Conservation (phyloP, 2,797 vertebrate species). For the Remorina albescens region DNA sequence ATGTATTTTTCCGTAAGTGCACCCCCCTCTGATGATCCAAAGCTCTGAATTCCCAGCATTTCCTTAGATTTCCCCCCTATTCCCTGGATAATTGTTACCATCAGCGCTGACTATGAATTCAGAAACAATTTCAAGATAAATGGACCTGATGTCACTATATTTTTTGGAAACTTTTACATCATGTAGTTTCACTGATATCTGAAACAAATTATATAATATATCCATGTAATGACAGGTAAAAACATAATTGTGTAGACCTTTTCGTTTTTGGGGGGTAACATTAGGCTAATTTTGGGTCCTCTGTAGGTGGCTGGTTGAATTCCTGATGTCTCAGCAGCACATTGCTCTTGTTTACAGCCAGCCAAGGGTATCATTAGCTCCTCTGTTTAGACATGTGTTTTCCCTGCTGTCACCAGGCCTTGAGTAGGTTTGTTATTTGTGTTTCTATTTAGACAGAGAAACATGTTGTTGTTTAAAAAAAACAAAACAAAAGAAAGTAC, state of each 20-base stretch:
- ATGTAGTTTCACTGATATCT: not conserved
- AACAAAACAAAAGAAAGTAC: not conserved
- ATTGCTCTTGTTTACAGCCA: slow-evolving; percentile 80
- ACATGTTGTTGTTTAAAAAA: slow-evolving; percentile 36
- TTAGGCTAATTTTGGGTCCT: slow-evolving; percentile 75
- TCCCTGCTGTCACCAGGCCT: slow-evolving; percentile 64
- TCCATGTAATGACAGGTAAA: not conserved
- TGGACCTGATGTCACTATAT: not conserved
- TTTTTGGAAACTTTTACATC: slow-evolving; percentile 5
- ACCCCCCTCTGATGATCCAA: slow-evolving; percentile 50
- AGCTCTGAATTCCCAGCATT: slow-evolving; percentile 59
- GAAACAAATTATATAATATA: not conserved
- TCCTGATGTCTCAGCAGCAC: slow-evolving; percentile 82
- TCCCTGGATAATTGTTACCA: slow-evolving; percentile 33
- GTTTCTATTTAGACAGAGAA: slow-evolving; percentile 52
- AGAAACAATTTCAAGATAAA: slow-evolving; percentile 25
- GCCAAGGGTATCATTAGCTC: slow-evolving; percentile 83
- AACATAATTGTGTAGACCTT: slow-evolving; percentile 44
- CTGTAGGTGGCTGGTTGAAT: slow-evolving; percentile 74
- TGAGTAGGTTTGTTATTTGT: slow-evolving; percentile 51
- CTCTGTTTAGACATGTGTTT: slow-evolving; percentile 77
- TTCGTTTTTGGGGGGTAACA: slow-evolving; percentile 71
- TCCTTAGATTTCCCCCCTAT: slow-evolving; percentile 32
- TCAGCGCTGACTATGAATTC: slow-evolving; percentile 19
- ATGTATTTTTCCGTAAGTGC: slow-evolving; percentile 73